phyloP scores from a whole-genome alignment of 2,888 invertebrate species.

The Acleris sparsana region DNA sequence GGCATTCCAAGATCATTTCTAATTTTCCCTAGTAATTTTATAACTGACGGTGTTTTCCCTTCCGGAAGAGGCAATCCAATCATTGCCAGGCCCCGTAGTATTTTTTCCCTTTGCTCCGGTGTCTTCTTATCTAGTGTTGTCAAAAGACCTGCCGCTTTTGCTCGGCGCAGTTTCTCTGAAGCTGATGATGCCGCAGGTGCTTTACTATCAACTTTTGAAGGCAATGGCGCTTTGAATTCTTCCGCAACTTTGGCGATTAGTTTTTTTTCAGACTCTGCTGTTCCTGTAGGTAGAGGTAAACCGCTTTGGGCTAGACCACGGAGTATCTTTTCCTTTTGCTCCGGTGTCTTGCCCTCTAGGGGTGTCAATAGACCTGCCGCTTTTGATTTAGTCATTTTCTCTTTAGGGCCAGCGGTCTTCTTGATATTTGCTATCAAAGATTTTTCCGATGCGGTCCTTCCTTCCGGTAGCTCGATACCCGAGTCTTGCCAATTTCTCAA shows the following conservation, averaged over 20 bases:
- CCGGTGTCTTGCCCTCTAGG: slow-evolving; percentile 33
- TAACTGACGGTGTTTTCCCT: slow-evolving; percentile 38
- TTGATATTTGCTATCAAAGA: no score
- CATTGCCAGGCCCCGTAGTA: slow-evolving; percentile 21
- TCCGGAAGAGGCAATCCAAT: slow-evolving; percentile 49
- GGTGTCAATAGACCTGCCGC: slow-evolving; percentile 44
- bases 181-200: slow-evolving; percentile 2
- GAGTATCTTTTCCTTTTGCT: slow-evolving; percentile 41
- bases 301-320: slow-evolving; percentile 25
- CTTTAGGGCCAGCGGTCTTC: no score
- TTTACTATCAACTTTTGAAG: not conserved
- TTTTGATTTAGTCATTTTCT: slow-evolving; percentile 41
- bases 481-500: no score
- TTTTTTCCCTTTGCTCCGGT: slow-evolving; percentile 48
- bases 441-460: slow-evolving; percentile 35
- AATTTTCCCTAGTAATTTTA: not conserved
- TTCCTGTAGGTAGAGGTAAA: slow-evolving; percentile 55
- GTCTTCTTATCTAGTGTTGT: slow-evolving; percentile 13
- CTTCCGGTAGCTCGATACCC: slow-evolving; percentile 19
- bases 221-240: no score
- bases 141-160: slow-evolving; percentile 45
- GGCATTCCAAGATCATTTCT: slow-evolving; percentile 1
- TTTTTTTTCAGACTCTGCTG: slow-evolving; percentile 54
- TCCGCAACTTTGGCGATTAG: slow-evolving; percentile 33
- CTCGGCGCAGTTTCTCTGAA: slow-evolving; percentile 45